Percentiles rank a stretch among this genome's conserved stretches.
Conservation (phyloP, 2,888 invertebrate genomes). For the Brachylomia viminalis region DNA sequence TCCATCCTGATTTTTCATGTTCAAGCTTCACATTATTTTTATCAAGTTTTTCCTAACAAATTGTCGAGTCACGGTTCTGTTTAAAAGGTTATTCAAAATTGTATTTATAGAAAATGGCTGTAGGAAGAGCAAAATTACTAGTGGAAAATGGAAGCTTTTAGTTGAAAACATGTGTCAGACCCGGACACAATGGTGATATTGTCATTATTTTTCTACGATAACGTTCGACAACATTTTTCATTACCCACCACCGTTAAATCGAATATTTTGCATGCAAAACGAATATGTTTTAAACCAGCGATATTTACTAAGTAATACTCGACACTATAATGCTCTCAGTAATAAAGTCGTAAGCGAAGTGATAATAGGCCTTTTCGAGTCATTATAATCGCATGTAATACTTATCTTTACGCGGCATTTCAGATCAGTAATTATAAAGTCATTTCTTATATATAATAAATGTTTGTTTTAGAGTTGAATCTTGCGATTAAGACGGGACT, state of each 20-base stretch:
- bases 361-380: slow-evolving; percentile 46
- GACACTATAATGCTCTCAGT: slow-evolving; percentile 34
- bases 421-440: slow-evolving; percentile 59
- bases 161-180: neutral
- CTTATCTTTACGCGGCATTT: slow-evolving; percentile 55
- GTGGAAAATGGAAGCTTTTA: neutral
- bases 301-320: slow-evolving; percentile 38
- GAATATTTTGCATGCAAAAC: slow-evolving; percentile 3
- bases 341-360: slow-evolving; percentile 53
- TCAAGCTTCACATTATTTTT: neutral
- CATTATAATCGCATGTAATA: slow-evolving; percentile 53
- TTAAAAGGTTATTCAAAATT: neutral
- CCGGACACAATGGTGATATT: neutral
- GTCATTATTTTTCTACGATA: neutral
- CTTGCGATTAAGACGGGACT: slow-evolving; percentile 30
- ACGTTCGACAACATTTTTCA: neutral
- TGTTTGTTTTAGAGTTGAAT: slow-evolving; percentile 40
- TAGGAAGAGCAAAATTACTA: neutral
- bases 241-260: neutral
- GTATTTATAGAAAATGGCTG: neutral
- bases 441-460: slow-evolving; percentile 52
- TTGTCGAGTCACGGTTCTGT: neutral
- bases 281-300: slow-evolving; percentile 16
- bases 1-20: neutral
- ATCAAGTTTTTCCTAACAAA: neutral